These are phyloP conservation scores for Drosophila anceps DNA, from an alignment of 2,888 invertebrate genomes.

Conservation along the genomic window DNA sequence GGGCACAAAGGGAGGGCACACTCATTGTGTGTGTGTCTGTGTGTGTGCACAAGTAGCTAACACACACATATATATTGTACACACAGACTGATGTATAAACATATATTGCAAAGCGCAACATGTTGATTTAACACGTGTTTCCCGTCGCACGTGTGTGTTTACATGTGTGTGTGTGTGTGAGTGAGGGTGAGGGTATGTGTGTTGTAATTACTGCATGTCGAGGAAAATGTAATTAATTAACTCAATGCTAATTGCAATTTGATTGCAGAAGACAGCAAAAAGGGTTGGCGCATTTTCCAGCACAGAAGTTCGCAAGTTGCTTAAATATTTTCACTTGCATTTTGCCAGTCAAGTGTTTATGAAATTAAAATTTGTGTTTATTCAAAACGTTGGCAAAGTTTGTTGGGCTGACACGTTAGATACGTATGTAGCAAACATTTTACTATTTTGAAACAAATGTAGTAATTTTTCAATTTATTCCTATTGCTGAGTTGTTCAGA, in stretches of 20 bases:
- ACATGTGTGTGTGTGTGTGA: slow-evolving; percentile 7
- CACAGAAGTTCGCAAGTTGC: slow-evolving; percentile 2
- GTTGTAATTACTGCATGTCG: slow-evolving; percentile 35
- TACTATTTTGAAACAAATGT: not conserved
- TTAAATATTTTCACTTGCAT: slow-evolving; percentile 15
- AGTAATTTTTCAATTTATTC: not conserved
- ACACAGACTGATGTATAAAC: slow-evolving; percentile 5
- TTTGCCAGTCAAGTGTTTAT: slow-evolving; percentile 2
- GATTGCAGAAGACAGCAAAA: slow-evolving; percentile 53
- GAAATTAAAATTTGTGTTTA: slow-evolving; percentile 6
- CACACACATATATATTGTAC: not conserved
- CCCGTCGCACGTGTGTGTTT: slow-evolving; percentile 33
- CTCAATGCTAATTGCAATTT: slow-evolving; percentile 71
- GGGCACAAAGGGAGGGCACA: not conserved
- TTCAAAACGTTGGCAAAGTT: not conserved
- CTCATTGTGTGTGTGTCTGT: not conserved
- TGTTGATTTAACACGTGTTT: slow-evolving; percentile 76
- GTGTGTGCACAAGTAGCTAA: slow-evolving; percentile 21
- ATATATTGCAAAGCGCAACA: slow-evolving; percentile 58
- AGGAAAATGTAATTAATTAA: slow-evolving; percentile 73
- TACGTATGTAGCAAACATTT: too few species aligned
- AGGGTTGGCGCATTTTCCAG: slow-evolving; percentile 5
- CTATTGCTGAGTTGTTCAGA: not conserved
- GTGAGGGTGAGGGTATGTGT: slow-evolving; percentile 6
- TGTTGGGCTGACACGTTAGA: too few species aligned